Evolutionary conservation across 1,140 invertebrate genomes (phyloP).

Genomic region (Polypedilum vanderplanki): DNA sequence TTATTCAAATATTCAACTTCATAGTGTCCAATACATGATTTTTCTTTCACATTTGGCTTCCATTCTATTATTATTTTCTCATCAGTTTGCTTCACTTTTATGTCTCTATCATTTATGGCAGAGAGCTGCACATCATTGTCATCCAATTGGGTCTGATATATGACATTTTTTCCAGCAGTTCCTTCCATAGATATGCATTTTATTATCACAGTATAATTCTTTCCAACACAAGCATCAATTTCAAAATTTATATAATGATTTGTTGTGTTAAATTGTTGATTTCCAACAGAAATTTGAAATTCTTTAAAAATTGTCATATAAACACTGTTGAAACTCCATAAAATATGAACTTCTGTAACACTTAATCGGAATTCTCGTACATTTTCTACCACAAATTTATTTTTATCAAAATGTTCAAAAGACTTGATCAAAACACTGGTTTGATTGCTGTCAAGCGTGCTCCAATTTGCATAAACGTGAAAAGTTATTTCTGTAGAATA

Average conservation of each 20-base stretch:
- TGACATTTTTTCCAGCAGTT: conserved; percentile 1
- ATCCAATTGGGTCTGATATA: not conserved
- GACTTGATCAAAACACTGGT: not conserved
- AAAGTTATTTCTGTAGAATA: not conserved
- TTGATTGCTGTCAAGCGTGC: not conserved
- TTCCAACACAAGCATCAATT: not conserved
- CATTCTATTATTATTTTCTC: not conserved
- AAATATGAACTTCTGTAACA: not conserved
- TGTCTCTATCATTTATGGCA: not conserved
- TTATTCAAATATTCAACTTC: not conserved
- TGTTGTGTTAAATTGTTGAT: not conserved
- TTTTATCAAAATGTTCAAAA: not conserved
- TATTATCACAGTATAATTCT: not conserved
- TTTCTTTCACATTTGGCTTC: not conserved
- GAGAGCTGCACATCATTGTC: not conserved
- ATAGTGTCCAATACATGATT: conserved; percentile 3
- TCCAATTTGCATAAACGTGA: not conserved
- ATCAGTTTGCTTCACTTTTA: not conserved
- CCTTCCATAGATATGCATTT: not conserved
- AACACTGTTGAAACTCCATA: not conserved
- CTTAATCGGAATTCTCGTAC: not conserved
- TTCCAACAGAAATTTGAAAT: not conserved
- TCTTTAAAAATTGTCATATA: not conserved
- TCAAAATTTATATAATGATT: not conserved
- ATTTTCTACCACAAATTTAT: conserved; percentile 14